Evolutionary conservation across 2,888 invertebrate genomes (phyloP), one percentile per base, ranked within the genome.

Genomic region (Hemicrepidius hirtus): DNA sequence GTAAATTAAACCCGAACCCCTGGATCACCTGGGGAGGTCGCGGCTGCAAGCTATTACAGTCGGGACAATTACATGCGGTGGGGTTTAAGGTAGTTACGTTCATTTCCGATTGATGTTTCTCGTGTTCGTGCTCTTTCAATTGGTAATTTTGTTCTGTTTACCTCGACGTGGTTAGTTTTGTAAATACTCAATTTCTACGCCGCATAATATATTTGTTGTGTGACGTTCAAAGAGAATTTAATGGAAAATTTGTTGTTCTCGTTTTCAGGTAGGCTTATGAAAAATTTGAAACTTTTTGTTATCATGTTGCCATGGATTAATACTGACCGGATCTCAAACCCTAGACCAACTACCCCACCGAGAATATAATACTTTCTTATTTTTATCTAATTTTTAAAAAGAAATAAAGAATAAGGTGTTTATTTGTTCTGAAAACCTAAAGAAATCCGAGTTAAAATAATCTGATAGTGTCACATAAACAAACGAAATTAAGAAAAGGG

Each of bases 21-120:
- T 57, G 74, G 77, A 82, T 83, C 84, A 84, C 85, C 85, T 85
- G 84, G 84, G 85, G 84, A 82, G 81, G 75, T 70, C 66, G 57
- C 71, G 72, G 75, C 75, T 70, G 68, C 68, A 76, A 69, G 75
- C 75, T 71, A 78, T 78, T 78, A 77, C 75, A 72, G 70, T 67
- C 75, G 67, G 73, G 62, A 77, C 78, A 79, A 79, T 79, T 79
- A 79, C 76, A 75, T 64, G 73, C 70, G 70, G 62, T 64, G 59
- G 73, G 71, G 67, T 64, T 68, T 67, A 75, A 75, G 69, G 75
- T 75, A 70, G 72, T 73, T 59, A 69, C 64, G 70, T 73, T 73
- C 67, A 73, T 73, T 75, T 75, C 67, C 73, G 75, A 73, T 75
- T 75, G 73, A 73, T 70, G 75, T 73, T 68, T 49, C 66, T 62